Evolutionary conservation across 2,888 invertebrate genomes (phyloP), one percentile per base, ranked within the genome.

Genomic region (Cheilosia grossa): DNA sequence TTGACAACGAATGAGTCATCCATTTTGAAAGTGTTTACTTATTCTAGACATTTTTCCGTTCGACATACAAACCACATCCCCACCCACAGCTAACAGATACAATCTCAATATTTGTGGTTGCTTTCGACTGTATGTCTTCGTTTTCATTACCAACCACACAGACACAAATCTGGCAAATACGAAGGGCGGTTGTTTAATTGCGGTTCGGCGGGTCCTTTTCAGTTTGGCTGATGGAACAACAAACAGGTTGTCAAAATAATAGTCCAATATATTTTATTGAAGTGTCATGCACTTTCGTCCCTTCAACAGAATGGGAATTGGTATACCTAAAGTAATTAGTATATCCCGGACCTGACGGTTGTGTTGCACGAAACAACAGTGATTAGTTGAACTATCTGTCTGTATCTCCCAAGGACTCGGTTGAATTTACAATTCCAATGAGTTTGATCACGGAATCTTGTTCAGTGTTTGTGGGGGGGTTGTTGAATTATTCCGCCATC

Each of bases 391-490:
- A 1, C 10, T 19, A 9, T 19, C 56, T 37, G 17, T 54, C 37
- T 47, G 40, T 17, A 7, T 24, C 30, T 37, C 10, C 21, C 15
- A 1, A 49, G 44, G 61, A 61, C 53, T 42, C 51, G 19, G 40
- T 54, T 49, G 56, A 66, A 64, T 37, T 40, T 49, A 30, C 24
- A 82, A 78, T 78, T 37, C 19, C 21, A 82, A 82, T 82, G 78
- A 67, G 73, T 82, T 79, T 82, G 79, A 82, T 73, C 82, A 82
- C 82, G 82, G 44, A 78, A 79, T 79, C 73, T 73, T 53, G 1
- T 40, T 10, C 47, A 54, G 72, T 67, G 33, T 56, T 9, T 30
- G 30, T 5, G 27, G 27, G 66, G 54, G n/a, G 13, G 51, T 13
- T 53, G 67, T 69, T 82, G 67, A 78, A 82, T 82, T 79, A 79